Percentiles rank a stretch among this genome's conserved stretches.
Evolutionary conservation across 2,888 invertebrate genomes (phyloP).

Genomic region (Fragum sueziense): DNA sequence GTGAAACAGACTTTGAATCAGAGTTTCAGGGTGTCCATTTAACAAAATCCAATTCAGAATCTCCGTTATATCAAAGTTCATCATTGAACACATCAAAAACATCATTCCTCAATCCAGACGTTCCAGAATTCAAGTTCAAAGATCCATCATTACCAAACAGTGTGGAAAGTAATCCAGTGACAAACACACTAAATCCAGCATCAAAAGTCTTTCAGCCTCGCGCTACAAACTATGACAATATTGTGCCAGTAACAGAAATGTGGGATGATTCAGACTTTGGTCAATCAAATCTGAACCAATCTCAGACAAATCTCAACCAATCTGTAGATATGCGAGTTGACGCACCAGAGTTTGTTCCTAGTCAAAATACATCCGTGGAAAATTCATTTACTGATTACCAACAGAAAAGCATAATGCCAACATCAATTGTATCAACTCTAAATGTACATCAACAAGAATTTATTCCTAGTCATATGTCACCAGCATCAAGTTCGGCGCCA

Average conservation of each 20-base stretch:
- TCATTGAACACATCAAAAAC: conserved; percentile 34
- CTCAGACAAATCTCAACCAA: neutral
- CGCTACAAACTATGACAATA: neutral
- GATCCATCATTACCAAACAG: neutral
- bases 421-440: neutral
- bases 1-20: conserved; percentile 50
- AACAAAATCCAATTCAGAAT: neutral
- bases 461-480: too few relatives aligned
- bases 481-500: too few relatives aligned
- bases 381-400: neutral
- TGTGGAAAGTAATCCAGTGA: neutral
- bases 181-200: neutral
- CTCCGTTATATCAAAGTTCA: neutral
- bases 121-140: conserved; percentile 32
- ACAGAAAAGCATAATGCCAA: neutral
- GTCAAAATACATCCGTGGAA: neutral
- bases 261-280: neutral
- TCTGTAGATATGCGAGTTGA: conserved; percentile 31
- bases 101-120: conserved; percentile 17
- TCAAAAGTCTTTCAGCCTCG: neutral
- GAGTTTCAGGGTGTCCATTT: conserved; percentile 1
- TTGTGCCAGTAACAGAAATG: neutral
- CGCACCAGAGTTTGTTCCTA: conserved; percentile 38
- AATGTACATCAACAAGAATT: neutral
- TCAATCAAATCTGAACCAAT: neutral